A percentile compares a stretch with the other conserved stretches of the same genome.
These are phyloP conservation scores for Oenanthe melanoleuca DNA, from an alignment of 2,113 vertebrate species.

Conservation along the genomic window DNA sequence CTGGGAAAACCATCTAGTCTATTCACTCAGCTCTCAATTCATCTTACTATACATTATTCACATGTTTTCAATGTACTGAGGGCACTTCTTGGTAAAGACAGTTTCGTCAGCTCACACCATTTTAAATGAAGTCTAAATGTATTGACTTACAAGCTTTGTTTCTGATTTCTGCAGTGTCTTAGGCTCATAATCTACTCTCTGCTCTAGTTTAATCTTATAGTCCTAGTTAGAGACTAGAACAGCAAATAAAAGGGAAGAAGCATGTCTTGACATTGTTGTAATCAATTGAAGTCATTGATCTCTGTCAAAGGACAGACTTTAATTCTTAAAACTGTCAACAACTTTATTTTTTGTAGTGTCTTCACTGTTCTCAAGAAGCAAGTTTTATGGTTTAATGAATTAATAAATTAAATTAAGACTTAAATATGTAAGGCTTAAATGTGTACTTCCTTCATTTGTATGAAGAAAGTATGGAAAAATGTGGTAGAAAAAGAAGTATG, in stretches of 20 bases:
- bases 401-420: neutral
- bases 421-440: neutral
- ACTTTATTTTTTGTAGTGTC: neutral
- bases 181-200: neutral
- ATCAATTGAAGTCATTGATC: neutral
- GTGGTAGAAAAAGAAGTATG: neutral
- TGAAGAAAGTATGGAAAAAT: neutral
- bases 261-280: neutral
- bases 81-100: neutral
- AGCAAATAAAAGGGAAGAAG: neutral
- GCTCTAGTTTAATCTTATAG: neutral
- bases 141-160: neutral
- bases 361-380: neutral
- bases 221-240: neutral
- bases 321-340: neutral
- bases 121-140: neutral
- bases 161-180: neutral
- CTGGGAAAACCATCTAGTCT: neutral
- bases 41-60: neutral
- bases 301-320: neutral
- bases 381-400: neutral
- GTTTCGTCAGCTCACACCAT: neutral
- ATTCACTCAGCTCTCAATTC: neutral
- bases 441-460: neutral
- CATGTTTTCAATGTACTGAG: neutral